Percentiles rank a stretch among this genome's conserved stretches.
Conservation (phyloP, 1,140 invertebrate species). For the Melipona quadrifasciata region DNA sequence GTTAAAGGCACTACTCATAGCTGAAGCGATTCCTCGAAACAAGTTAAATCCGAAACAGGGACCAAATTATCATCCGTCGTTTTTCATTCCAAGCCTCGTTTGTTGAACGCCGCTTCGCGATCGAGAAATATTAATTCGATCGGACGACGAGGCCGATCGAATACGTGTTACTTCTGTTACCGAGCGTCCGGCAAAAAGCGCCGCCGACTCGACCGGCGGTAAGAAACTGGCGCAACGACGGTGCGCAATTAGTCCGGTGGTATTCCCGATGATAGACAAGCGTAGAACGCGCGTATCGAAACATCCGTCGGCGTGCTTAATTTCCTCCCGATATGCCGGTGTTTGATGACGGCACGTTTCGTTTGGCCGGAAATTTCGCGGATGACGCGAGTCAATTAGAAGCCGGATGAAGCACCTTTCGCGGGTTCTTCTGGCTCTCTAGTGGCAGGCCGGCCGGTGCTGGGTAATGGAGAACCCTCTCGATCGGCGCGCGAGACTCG, state of each 20-base stretch:
- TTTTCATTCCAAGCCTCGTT: neutral
- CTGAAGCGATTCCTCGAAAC: too few species aligned
- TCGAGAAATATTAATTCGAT: neutral
- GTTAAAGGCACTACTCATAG: too few species aligned
- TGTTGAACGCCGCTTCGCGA: neutral
- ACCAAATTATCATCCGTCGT: too few species aligned
- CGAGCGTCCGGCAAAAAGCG: neutral
- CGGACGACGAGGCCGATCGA: neutral
- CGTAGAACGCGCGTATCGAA: neutral
- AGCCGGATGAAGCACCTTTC: conserved; percentile 11
- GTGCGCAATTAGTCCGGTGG: conserved; percentile 11
- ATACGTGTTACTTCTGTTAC: neutral
- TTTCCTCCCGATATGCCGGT: neutral
- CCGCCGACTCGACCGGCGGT: neutral
- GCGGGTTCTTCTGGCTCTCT: neutral
- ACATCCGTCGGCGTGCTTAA: conserved; percentile 9
- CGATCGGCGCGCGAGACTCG: conserved; percentile 23
- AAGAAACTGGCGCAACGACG: conserved; percentile 1
- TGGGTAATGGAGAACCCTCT: conserved; percentile 17
- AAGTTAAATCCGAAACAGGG: too few species aligned
- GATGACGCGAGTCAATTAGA: conserved; percentile 38
- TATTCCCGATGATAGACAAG: neutral
- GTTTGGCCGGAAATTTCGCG: conserved; percentile 35
- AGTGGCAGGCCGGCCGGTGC: neutral
- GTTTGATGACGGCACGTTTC: neutral